A percentile compares a stretch with the other conserved stretches of the same genome.
These are phyloP conservation scores for Stenolophus ochropezus DNA, from an alignment of 2,888 invertebrate genomes.

Conservation along the genomic window DNA sequence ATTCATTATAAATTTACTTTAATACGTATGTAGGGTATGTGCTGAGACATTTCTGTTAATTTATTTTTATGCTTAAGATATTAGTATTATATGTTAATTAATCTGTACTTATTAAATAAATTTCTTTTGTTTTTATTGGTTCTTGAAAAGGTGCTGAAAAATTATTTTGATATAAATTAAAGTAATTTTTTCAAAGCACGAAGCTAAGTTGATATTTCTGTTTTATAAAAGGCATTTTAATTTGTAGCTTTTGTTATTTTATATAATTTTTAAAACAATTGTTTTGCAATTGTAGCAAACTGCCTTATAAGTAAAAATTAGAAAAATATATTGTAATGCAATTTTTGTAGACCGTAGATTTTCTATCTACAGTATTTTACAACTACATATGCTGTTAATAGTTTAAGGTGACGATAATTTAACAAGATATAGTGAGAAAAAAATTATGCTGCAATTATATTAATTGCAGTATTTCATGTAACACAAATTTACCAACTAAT, in stretches of 20 bases:
- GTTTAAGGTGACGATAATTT: background rate
- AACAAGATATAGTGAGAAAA: conserved; percentile 1
- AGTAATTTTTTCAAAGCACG: background rate
- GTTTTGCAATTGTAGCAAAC: conserved; percentile 4
- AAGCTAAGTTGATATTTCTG: background rate
- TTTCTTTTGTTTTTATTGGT: background rate
- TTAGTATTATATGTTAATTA: conserved; percentile 35
- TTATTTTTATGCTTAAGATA: conserved; percentile 41
- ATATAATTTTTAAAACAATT: conserved; percentile 9
- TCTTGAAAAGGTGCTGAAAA: background rate
- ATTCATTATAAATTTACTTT: background rate
- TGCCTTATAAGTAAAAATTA: conserved; percentile 12
- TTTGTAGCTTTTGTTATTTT: conserved; percentile 26
- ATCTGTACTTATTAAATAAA: conserved; percentile 22
- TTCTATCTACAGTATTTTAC: conserved; percentile 4
- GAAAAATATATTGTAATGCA: background rate
- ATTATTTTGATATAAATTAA: background rate
- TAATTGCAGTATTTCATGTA: conserved; percentile 8
- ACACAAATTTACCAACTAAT: background rate
- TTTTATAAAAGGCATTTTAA: conserved; percentile 8
- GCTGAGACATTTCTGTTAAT: conserved; percentile 38
- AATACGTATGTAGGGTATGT: conserved; percentile 12
- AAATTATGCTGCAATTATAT: conserved; percentile 14
- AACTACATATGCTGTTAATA: background rate
- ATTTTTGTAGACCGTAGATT: background rate